Base-by-base conservation (phyloP, 2,888 invertebrate species). In the Pemphredon lugubris region DNA sequence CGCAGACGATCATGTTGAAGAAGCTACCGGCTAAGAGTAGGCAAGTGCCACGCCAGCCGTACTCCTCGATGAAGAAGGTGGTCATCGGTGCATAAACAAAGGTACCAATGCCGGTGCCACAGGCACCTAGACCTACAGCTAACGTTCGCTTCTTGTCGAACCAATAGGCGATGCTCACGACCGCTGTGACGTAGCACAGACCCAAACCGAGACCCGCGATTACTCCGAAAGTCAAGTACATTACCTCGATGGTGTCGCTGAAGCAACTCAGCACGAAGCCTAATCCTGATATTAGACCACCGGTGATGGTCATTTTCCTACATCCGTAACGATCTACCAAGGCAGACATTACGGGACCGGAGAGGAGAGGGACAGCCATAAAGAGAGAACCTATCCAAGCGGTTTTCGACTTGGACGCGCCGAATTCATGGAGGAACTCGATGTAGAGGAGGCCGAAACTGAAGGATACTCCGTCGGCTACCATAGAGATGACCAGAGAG, bases 401-500 rank as follows among this genome's bases (percentile, higher is more conserved):
- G 0, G 98, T 97, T 45, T 94, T 95, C 3, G 96, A 94, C 83
- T 96, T 96, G 40, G 95, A 95, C 26, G 95, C 95, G 60, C 92
- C 91, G 87, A 97, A 98, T 84, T 96, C 94, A 47, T 93, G 92
- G 45, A 96, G 91, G 83, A 98, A 94, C 84, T 97, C 95, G 0
- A 95, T 94, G 86, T 95, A 97, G 6, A 98, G 92, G 14, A 98
- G 91, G 0, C 98, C 98, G 88, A 98, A 98, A 0, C 97, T 96
- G 88, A 98, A 97, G 53, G 96, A 96, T 61, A 98, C 94, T 0
- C 98, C 98, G 89, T 98, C 98, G 37, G 97, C 96, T 50, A 98
- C 95, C 91, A 97, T 93, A 16, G 97, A 97, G 63, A 97, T 94
- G 40, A 96, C 88, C 77, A 98, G 93, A 0, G 97, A 96, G 2